Percentiles rank a stretch among this genome's conserved stretches.
Evolutionary conservation across 2,797 vertebrate genomes (phyloP).

Genomic region (Channa striata): DNA sequence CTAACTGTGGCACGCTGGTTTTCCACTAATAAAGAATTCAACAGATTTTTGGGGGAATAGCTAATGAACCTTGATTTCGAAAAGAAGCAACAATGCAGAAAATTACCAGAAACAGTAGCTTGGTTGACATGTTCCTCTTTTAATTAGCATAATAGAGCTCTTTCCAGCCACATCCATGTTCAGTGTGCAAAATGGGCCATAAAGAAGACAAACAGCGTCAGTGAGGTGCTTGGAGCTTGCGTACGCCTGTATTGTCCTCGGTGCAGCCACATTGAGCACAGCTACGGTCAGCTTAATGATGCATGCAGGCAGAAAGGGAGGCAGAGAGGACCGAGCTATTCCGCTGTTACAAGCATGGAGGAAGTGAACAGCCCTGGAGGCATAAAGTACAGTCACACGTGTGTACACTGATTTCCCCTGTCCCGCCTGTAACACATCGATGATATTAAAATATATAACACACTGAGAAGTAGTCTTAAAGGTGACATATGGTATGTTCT

Average conservation of each 20-base stretch:
- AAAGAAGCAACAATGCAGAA: constrained; percentile 52
- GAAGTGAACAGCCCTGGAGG: constrained; percentile 34
- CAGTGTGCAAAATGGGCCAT: constrained; percentile 63
- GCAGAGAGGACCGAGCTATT: constrained; percentile 31
- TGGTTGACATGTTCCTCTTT: constrained; percentile 27
- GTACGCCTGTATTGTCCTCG: constrained; percentile 54
- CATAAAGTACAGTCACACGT: constrained; percentile 40
- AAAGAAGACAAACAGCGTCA: constrained; percentile 73
- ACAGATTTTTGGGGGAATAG: constrained; percentile 16
- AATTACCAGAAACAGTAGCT: constrained; percentile 30
- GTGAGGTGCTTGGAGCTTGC: constrained; percentile 69
- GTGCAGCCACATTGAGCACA: constrained; percentile 53
- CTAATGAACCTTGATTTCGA: constrained; percentile 36
- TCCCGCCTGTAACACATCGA: constrained; percentile 3
- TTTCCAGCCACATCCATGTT: constrained; percentile 62
- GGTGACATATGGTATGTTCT: neutral
- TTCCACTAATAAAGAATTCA: constrained; percentile 30
- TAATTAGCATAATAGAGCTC: constrained; percentile 57
- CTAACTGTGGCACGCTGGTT: neutral
- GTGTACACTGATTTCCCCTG: neutral
- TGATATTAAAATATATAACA: neutral
- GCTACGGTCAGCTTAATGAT: constrained; percentile 75
- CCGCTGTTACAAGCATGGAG: constrained; percentile 41
- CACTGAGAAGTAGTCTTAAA: neutral
- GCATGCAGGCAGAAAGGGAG: constrained; percentile 57